These are phyloP conservation scores for Crypturellus tataupa DNA, from an alignment of 2,797 vertebrate genomes.

Conservation along the genomic window DNA sequence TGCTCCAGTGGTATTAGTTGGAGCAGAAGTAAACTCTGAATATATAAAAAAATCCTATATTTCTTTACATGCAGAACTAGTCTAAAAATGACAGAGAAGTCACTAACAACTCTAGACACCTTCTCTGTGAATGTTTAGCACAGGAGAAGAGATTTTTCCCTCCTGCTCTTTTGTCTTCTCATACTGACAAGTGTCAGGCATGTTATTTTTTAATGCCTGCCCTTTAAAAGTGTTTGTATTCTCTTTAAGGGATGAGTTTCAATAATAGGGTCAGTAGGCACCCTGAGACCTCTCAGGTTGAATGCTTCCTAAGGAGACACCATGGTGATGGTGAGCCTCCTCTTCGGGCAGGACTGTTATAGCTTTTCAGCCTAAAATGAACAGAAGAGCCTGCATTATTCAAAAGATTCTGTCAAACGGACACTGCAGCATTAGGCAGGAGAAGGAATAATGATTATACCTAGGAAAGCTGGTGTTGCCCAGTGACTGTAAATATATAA, in stretches of 20 bases:
- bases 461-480: not conserved
- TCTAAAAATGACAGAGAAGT: not conserved
- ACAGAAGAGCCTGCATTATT: not conserved
- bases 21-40: not conserved
- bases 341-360: not conserved
- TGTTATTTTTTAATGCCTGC: not conserved
- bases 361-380: not conserved
- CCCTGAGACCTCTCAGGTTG: rapidly evolving
- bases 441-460: not conserved
- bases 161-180: not conserved
- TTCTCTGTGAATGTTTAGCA: not conserved
- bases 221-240: not conserved
- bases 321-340: not conserved
- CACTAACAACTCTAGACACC: not conserved
- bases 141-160: not conserved
- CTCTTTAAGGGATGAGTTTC: not conserved
- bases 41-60: not conserved
- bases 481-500: not conserved
- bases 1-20: not conserved
- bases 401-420: not conserved
- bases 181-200: not conserved
- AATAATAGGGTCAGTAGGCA: not conserved
- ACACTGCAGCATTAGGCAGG: not conserved
- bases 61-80: not conserved
- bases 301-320: not conserved